Conservation (phyloP, 2,888 invertebrate species). For the Drosophila dives region DNA sequence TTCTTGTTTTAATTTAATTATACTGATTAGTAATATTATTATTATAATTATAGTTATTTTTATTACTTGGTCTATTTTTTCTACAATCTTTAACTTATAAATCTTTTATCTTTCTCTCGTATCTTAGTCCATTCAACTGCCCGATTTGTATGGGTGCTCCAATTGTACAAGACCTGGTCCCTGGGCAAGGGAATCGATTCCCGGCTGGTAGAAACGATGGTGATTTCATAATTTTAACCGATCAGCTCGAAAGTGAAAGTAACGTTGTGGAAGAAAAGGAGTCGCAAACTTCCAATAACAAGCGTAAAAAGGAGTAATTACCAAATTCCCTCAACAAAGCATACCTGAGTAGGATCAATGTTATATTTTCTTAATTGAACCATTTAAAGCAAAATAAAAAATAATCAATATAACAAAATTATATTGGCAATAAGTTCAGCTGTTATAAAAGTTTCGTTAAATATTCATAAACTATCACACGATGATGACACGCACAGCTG, state of each 20-base stretch:
- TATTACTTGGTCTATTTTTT: not conserved
- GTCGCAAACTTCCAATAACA: not conserved
- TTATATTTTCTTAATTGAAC: not conserved
- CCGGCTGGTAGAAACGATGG: not conserved
- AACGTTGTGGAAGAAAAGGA: not conserved
- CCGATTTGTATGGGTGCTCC: slow-evolving; percentile 36
- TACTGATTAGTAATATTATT: too few relatives aligned
- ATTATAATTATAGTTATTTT: too few relatives aligned
- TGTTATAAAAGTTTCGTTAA: not conserved
- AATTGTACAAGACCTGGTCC: not conserved
- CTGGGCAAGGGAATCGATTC: slow-evolving; percentile 5
- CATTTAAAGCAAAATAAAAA: not conserved
- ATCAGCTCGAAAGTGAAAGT: not conserved
- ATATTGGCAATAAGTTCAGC: not conserved
- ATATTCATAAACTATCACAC: not conserved
- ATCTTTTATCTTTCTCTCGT: not conserved
- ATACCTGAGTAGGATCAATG: not conserved
- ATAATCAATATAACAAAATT: too few relatives aligned
- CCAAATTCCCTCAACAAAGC: not conserved
- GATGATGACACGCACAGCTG: not conserved
- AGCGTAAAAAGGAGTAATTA: slow-evolving; percentile 10
- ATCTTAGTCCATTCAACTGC: slow-evolving; percentile 10
- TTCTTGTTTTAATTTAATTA: not conserved
- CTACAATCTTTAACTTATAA: not conserved
- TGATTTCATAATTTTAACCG: not conserved